Base-by-base conservation (phyloP, 2,888 invertebrate genomes). In the Stomorhina lunata region DNA sequence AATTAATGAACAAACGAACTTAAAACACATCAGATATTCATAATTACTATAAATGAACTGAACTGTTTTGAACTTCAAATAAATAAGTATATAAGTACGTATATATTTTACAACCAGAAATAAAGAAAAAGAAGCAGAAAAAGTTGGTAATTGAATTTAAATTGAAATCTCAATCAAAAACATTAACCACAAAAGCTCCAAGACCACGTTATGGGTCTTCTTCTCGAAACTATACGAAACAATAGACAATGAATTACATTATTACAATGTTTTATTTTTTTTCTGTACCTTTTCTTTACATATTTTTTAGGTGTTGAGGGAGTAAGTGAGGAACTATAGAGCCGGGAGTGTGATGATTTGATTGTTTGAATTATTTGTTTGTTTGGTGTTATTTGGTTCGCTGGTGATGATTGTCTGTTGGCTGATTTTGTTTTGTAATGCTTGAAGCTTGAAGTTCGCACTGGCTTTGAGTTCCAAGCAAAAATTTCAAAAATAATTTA, bases 61-160 rank as follows among this genome's bases (percentile, higher is more conserved):
- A 78, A 78, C 71, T 78, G 63, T 65, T 71, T 78, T 78, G 78
- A 78, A 78, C 78, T 71, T 71, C 25, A 63, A 61, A 32, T 43
- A 50, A 68, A 34, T 29, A 29, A 55, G 7, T 43, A 43, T 15
- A 15, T 17, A n/a, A 15, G 12, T 43, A 6, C 17, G 12, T 43
- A 6, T 10, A 15, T 48, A 68, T 68, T 59, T 68, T 50, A 48
- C 50, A 66, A 40, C 20, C 27, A 57, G 10, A 63, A 59, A 34
- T 34, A 29, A 32, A 50, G 25, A 50, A 50, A 50, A 50, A 6
- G 12, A 17, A 59, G 22, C 34, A 37, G 4, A 45, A 50, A 10
- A 17, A 20, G 29, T 29, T 9, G 53, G 53, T 17, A 45, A 76
- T 50, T 48, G 45, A 37, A 57, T 48, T 66, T 5, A 66, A 57